phyloP scores from a whole-genome alignment of 2,113 vertebrate species.

The Alces alces region DNA sequence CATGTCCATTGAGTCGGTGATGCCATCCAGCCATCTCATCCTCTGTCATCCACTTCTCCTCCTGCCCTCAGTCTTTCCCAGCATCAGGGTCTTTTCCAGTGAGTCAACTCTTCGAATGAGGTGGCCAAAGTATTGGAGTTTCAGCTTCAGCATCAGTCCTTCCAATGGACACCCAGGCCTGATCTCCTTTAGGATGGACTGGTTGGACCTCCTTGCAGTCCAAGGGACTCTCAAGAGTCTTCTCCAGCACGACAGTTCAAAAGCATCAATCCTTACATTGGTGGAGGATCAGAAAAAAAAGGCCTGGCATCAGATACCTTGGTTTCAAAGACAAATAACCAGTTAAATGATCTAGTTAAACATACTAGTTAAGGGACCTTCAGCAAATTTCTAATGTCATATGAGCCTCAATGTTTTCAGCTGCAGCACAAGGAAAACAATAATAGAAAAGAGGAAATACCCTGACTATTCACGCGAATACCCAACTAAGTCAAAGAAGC shows the following conservation, averaged over 20 bases:
- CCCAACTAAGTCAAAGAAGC: neutral
- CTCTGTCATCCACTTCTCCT: neutral
- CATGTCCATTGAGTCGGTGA: neutral
- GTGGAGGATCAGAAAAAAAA: neutral
- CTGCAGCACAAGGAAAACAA: neutral
- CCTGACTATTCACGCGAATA: neutral
- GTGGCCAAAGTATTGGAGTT: neutral
- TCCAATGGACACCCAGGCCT: neutral
- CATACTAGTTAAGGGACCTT: neutral
- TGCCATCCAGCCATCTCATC: neutral
- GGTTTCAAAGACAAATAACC: neutral
- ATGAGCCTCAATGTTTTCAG: neutral
- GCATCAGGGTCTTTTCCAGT: neutral
- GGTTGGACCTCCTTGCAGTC: neutral
- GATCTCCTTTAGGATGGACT: neutral
- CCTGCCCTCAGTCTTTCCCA: neutral
- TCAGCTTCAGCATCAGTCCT: neutral
- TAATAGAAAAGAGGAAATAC: neutral
- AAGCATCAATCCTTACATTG: neutral
- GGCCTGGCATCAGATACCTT: neutral
- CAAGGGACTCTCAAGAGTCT: neutral
- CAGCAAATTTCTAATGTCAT: neutral
- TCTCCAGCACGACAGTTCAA: neutral
- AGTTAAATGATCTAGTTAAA: neutral
- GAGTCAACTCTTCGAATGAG: neutral